Evolutionary conservation across 2,888 invertebrate genomes (phyloP), one percentile per base, ranked within the genome.

Genomic region (Helicoverpa assulta): DNA sequence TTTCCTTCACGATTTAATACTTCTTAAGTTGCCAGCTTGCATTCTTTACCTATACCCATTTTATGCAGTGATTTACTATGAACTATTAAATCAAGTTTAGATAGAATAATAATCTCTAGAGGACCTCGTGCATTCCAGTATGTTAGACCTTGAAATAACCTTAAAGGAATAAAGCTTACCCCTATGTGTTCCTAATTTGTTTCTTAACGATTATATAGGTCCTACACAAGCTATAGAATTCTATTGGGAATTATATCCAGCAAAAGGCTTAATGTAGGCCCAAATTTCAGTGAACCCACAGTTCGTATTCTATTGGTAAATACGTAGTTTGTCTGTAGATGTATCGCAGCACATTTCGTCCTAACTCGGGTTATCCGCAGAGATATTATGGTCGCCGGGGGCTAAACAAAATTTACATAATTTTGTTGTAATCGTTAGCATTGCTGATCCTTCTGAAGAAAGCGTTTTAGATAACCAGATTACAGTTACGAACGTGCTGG

Each of bases 1-100:
- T 65, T 58, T 55, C 10, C 19, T 60, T 43, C 5, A 26, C 18
- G 33, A 55, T 77, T 58, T 63, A 52, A 51, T 73, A 56, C 21
- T 69, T 59, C 2, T 16, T 4, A 50, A 52, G 14, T 33, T 54
- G 37, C 10, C n/a, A 50, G 29, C 7, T n/a, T 59, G 6, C 14
- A 40, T 4, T 0, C 40, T 40, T 40, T 5, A 47, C n/a, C n/a
- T 47, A 47, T n/a, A 47, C 47, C 5, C 16, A 47, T 47, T 47
- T 47, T 47, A 6, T n/a, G n/a, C 47, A 16, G 47, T 40, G 40
- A 5, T n/a, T 4, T n/a, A 47, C n/a, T n/a, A 43, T 16, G 5
- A 43, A 43, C 16, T 43, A 12, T 37, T 37, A 6, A 33, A 10
- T 33, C 33, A 33, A 10, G 33, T 33, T 10, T 33, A 33, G 33